phyloP scores from a whole-genome alignment of 1,140 invertebrate genomes.

The Hormaphis cornu region DNA sequence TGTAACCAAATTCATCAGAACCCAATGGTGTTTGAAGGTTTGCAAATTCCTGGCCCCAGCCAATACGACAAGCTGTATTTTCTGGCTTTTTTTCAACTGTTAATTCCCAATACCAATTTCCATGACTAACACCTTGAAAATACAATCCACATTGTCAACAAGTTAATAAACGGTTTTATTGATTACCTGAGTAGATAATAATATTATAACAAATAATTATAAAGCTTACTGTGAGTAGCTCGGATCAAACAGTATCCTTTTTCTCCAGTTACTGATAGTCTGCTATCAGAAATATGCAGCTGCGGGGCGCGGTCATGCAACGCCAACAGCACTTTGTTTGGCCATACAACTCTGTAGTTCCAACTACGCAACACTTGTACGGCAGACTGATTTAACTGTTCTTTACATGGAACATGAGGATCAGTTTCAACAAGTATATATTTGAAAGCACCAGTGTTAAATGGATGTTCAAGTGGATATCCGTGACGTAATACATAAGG shows the following conservation, averaged over 20 bases:
- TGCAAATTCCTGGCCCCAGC: constrained; percentile 88
- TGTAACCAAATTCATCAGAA: constrained; percentile 98
- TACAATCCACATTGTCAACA: not conserved
- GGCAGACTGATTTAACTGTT: constrained; percentile 92
- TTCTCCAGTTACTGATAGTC: constrained; percentile 85
- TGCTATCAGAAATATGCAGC: constrained; percentile 83
- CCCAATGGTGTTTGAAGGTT: constrained; percentile 84
- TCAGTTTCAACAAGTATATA: constrained; percentile 96
- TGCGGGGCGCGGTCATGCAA: constrained; percentile 92
- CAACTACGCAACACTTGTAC: constrained; percentile 96
- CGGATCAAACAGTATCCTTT: constrained; percentile 96
- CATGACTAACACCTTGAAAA: constrained; percentile 64
- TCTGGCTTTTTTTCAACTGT: constrained; percentile 90
- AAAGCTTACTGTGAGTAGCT: constrained; percentile 79
- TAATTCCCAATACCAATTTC: constrained; percentile 91
- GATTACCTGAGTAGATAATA: no score
- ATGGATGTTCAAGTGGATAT: constrained; percentile 93
- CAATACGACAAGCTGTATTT: constrained; percentile 79
- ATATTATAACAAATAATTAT: constrained; percentile 34
- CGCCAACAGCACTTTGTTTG: constrained; percentile 76
- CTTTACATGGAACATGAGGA: constrained; percentile 88
- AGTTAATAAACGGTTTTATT: no score
- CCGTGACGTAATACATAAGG: no score
- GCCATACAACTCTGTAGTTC: constrained; percentile 81
- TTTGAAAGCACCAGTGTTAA: constrained; percentile 95